Conservation (phyloP, 2,113 vertebrate genomes). For the Sinosuthora webbiana region DNA sequence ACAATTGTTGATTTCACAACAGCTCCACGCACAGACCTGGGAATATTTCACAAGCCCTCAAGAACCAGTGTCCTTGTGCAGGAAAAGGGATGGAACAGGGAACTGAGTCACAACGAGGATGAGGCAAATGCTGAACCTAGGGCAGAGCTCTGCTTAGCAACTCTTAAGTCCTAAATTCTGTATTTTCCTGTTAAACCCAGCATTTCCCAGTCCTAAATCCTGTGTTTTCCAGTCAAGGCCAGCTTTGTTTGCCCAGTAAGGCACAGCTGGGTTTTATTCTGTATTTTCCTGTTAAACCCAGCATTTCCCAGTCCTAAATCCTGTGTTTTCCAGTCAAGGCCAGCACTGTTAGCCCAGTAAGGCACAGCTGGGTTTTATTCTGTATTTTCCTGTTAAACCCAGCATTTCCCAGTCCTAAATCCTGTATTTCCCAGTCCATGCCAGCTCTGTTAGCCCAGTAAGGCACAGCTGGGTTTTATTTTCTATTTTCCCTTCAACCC, state of each 20-base stretch:
- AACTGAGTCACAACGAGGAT: neutral
- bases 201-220: neutral
- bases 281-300: neutral
- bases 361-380: too few species aligned
- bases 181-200: neutral
- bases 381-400: neutral
- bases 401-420: neutral
- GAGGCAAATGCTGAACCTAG: neutral
- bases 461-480: neutral
- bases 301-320: neutral
- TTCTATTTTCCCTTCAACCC: rapidly evolving
- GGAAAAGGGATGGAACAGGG: neutral
- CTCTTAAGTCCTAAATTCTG: neutral
- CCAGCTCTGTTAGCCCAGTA: neutral
- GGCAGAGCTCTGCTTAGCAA: neutral
- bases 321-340: neutral
- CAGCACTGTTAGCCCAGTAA: too few species aligned
- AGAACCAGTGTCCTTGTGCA: neutral
- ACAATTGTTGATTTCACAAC: neutral
- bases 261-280: too few species aligned
- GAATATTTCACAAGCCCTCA: neutral
- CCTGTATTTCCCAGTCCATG: neutral
- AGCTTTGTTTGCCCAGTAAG: too few species aligned
- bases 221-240: too few species aligned
- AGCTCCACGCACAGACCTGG: neutral